Conservation (phyloP, 1,140 invertebrate genomes). For the Homarus americanus region DNA sequence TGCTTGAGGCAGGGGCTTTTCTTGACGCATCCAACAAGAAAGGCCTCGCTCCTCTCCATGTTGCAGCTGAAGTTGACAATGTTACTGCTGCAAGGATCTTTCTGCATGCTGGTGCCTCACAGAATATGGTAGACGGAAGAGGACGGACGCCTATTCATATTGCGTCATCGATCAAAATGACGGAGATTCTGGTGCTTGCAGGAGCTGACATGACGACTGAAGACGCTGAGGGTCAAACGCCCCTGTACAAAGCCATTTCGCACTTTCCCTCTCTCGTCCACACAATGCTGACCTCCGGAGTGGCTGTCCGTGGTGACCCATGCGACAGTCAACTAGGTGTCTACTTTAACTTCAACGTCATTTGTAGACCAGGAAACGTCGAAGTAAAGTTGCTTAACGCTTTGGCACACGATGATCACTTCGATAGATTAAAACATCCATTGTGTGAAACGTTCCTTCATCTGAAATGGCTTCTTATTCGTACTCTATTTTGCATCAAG, state of each 20-base stretch:
- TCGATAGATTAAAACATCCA: slow-evolving; percentile 72
- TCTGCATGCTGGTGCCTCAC: not conserved
- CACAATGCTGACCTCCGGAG: not conserved
- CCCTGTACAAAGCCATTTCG: not conserved
- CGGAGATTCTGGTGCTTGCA: slow-evolving; percentile 88
- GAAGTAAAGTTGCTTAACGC: slow-evolving; percentile 75
- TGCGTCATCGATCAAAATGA: slow-evolving; percentile 88
- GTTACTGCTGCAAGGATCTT: not conserved
- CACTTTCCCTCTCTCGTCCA: not conserved
- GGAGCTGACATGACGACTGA: slow-evolving; percentile 90
- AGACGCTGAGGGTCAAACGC: slow-evolving; percentile 88
- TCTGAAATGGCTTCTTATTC: slow-evolving; percentile 87
- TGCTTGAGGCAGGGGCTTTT: not conserved
- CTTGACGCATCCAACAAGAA: slow-evolving; percentile 84
- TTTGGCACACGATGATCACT: slow-evolving; percentile 42
- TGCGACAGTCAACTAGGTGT: not conserved
- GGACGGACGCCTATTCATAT: slow-evolving; percentile 75
- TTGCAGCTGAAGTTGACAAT: slow-evolving; percentile 82
- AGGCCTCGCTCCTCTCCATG: slow-evolving; percentile 91
- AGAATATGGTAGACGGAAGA: not conserved
- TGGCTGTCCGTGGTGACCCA: not conserved
- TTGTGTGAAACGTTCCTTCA: slow-evolving; percentile 74
- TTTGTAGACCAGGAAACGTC: not conserved
- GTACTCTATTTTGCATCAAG: slow-evolving; percentile 19
- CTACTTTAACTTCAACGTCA: not conserved